phyloP scores from a whole-genome alignment of 2,113 vertebrate species.

The Rhadina sibilatrix region DNA sequence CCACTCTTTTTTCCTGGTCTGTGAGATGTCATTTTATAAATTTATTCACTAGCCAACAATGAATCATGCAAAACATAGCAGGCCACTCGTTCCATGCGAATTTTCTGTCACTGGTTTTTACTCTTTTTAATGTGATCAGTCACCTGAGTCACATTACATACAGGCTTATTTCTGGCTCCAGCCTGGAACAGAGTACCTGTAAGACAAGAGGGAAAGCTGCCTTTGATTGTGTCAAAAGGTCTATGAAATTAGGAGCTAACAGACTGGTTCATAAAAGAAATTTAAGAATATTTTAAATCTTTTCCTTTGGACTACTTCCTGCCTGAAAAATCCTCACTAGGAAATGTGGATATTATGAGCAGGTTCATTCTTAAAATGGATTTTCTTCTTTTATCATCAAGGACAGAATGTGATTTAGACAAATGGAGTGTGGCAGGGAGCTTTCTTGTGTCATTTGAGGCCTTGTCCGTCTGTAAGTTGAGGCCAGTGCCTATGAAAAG shows the following conservation, averaged over 20 bases:
- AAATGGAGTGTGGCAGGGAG: not conserved
- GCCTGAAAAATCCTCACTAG: constrained; percentile 36
- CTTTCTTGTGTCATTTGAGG: constrained; percentile 22
- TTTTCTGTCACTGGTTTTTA: constrained; percentile 28
- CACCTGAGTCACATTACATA: constrained; percentile 48
- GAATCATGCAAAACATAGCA: constrained; percentile 20
- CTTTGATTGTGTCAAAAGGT: constrained; percentile 58
- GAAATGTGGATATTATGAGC: constrained; percentile 22
- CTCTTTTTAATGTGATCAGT: constrained; percentile 21
- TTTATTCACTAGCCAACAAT: not conserved
- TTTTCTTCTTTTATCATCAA: constrained; percentile 40
- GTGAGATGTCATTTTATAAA: not conserved
- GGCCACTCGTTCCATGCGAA: not conserved
- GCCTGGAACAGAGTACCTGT: constrained; percentile 16
- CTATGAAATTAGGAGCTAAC: constrained; percentile 38
- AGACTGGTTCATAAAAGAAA: constrained; percentile 22
- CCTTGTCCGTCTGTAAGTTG: constrained; percentile 46
- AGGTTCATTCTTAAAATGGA: constrained; percentile 42
- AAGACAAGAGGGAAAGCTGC: constrained; percentile 49
- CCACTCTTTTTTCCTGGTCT: not conserved
- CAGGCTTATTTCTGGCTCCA: constrained; percentile 42
- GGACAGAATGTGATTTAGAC: constrained; percentile 44
- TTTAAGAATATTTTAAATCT: constrained; percentile 37
- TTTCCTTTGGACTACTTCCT: constrained; percentile 34
- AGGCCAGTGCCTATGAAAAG: not conserved